Evolutionary conservation across 2,797 vertebrate genomes (phyloP).

Genomic region (Hemitrygon akajei): DNA sequence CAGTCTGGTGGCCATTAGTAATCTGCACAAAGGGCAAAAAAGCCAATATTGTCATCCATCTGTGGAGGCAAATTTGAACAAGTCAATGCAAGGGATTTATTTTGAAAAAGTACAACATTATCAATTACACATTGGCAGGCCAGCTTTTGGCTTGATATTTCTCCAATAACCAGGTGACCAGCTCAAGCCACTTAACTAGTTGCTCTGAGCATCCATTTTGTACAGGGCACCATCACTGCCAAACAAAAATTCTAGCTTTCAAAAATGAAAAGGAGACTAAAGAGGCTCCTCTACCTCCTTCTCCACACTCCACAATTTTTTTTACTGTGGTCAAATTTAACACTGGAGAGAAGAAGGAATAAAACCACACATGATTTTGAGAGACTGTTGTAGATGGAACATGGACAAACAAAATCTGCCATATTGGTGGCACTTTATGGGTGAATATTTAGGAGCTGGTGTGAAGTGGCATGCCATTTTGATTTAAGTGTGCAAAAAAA

Average conservation of each 20-base stretch:
- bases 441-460: slow-evolving; percentile 37
- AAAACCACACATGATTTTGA: not conserved
- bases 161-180: not conserved
- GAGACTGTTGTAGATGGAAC: slow-evolving; percentile 35
- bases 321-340: not conserved
- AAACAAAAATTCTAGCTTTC: not conserved
- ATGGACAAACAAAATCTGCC: slow-evolving; percentile 33
- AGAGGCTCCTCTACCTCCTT: not conserved
- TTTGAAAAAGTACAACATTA: not conserved
- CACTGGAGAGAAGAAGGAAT: not conserved
- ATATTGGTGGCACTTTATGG: slow-evolving; percentile 22
- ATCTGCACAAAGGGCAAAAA: not conserved
- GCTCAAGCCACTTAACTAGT: not conserved
- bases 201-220: not conserved
- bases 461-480: slow-evolving; percentile 34
- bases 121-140: not conserved
- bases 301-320: not conserved
- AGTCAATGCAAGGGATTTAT: not conserved
- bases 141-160: not conserved
- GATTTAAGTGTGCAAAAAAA: slow-evolving; percentile 37
- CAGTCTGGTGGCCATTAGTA: not conserved
- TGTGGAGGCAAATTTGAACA: not conserved
- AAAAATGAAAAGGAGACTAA: not conserved
- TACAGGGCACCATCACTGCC: not conserved
- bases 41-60: slow-evolving; percentile 2